Evolutionary conservation across 1,140 invertebrate species (phyloP).

Genomic region (Popillia japonica): DNA sequence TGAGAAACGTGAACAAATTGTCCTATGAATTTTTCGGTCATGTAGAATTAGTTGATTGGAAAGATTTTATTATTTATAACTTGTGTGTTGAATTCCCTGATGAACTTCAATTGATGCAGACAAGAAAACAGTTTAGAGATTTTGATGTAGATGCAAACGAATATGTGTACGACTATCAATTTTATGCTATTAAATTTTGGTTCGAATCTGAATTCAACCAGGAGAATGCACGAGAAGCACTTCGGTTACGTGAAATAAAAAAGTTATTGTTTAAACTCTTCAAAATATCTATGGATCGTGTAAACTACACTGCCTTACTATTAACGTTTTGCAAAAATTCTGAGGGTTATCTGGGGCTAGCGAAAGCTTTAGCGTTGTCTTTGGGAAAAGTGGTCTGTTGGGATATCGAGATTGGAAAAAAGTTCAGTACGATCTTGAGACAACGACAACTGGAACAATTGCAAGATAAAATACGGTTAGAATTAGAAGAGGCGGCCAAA

Average conservation of each 20-base stretch:
- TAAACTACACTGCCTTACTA: slow-evolving; percentile 69
- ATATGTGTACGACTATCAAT: slow-evolving; percentile 53
- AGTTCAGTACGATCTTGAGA: slow-evolving; percentile 42
- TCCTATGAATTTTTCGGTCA: slow-evolving; percentile 63
- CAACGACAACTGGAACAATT: slow-evolving; percentile 41
- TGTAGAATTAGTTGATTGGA: slow-evolving; percentile 66
- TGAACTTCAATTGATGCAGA: slow-evolving; percentile 62
- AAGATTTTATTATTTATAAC: slow-evolving; percentile 69
- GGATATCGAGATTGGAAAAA: slow-evolving; percentile 61
- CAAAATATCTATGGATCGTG: slow-evolving; percentile 57
- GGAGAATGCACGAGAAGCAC: slow-evolving; percentile 45
- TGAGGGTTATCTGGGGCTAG: slow-evolving; percentile 64
- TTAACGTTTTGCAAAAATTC: slow-evolving; percentile 67
- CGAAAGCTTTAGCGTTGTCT: slow-evolving; percentile 64
- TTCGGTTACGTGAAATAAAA: slow-evolving; percentile 55
- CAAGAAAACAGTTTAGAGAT: slow-evolving; percentile 60
- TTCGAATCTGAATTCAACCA: slow-evolving; percentile 61
- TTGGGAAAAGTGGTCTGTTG: slow-evolving; percentile 65
- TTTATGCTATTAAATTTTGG: slow-evolving; percentile 62
- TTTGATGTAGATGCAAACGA: slow-evolving; percentile 61
- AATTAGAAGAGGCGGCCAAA: slow-evolving; percentile 38
- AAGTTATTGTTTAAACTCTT: slow-evolving; percentile 65
- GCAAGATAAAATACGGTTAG: slow-evolving; percentile 38
- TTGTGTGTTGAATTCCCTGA: slow-evolving; percentile 64
- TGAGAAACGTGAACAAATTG: slow-evolving; percentile 61